Base-by-base conservation (phyloP, 2,797 vertebrate genomes). In the Heteromormyrus szaboi region DNA sequence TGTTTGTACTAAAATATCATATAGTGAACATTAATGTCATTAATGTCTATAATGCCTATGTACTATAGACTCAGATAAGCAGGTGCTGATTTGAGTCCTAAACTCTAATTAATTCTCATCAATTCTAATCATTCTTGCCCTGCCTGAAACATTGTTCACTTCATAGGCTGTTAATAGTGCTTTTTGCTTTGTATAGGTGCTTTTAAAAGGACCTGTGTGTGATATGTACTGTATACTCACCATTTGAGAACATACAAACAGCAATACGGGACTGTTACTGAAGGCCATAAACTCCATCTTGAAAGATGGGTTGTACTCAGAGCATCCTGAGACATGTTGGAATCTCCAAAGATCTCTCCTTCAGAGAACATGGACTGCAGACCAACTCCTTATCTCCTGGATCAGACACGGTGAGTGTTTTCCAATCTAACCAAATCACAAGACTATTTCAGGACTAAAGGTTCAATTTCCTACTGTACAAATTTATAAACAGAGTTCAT, bases 231-330 rank as follows among this genome's bases (percentile, higher is more conserved):
- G 48, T 25, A 51, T 51, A 22, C 12, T 50, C 12, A 46, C 25
- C 44, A 25, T 85, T 51, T 85, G 29, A 48, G 41, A 7, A 6
- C 7, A 11, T 81, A 8, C 19, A 46, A 81, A 9, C 41, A 44
- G 41, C 41, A 44, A 46, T 25, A 2, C 44, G 17, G 87, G 2
- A 4, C 14, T 87, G 33, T 84, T 89, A 76, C 1, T 2, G 33
- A 62, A 22, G 6, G 19, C 37, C 37, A 11, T 68, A 87, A 65
- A 50, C 14, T 41, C 33, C 33, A 87, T 29, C 62, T 62, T 88
- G 14, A 92, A 95, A 94, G 91, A 96, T 96, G 95, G 95, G 95
- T 92, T 93, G 93, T 85, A 5, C 87, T 29, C 94, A 92, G 89
- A 95, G 95, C 91, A 92, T 54, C 25, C 92, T 92, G 90, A 93